Evolutionary conservation across 1,140 invertebrate species (phyloP), one percentile per base, ranked within the genome.

Genomic region (Cecropterus lyciades): DNA sequence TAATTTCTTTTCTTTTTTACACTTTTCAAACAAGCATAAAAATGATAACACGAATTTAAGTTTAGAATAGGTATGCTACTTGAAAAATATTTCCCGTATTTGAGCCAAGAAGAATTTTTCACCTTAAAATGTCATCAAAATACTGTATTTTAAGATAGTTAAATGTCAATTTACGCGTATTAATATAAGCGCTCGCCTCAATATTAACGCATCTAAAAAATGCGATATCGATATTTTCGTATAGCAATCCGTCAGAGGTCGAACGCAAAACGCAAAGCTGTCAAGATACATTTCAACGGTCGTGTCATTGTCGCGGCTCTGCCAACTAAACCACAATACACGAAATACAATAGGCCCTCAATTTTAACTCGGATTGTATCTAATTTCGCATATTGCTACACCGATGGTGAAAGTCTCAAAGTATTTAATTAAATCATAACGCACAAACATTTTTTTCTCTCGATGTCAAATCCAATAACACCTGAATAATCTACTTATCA

Each of bases 391-490:
- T 7, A 17, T 20, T 27, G 20, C 42, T 53, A 33, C 20, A 45
- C 8, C 17, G 9, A n/a, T 46, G 42, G 42, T 45, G 42, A 57
- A 57, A 57, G 52, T 55, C 15, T 17, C 40, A 30, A 24, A 30
- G 55, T 43, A 15, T 57, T 57, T 57, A 13, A 57, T 57, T 57
- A 37, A 56, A 56, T 56, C 53, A 43, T 42, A 56, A 33, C 24
- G 49, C 30, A 52, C 24, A 30, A 33, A 27, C 33, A 6, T 16
- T 37, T 27, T 43, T 43, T 56, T 24, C n/a, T 55, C 7, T 55
- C 14, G 27, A 30, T 30, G 30, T 56, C 52, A 42, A 13, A 45
- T 57, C 16, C 17, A 45, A 53, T 53, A 37, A 37, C 11, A 37
- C 33, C 33, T 37, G 33, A 37, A 37, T 37, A 37, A 37, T 0